Percentiles rank a stretch among this genome's conserved stretches.
These are phyloP conservation scores for Macrophya alboannulata DNA, from an alignment of 2,888 invertebrate genomes.

Conservation along the genomic window DNA sequence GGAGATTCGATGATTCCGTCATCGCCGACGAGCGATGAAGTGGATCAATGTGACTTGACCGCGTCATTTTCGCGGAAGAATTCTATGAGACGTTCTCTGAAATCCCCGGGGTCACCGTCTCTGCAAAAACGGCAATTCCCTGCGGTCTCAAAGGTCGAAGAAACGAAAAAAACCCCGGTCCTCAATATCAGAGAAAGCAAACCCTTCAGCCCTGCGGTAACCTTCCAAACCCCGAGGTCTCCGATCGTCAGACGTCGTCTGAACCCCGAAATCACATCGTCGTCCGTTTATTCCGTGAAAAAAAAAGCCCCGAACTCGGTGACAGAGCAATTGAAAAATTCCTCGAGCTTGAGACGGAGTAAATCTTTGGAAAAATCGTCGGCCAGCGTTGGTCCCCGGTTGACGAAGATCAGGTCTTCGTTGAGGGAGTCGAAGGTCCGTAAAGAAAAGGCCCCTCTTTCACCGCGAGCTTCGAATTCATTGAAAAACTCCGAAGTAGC, in stretches of 20 bases:
- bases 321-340: neutral
- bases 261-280: neutral
- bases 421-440: conserved; percentile 36
- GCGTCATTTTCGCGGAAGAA: neutral
- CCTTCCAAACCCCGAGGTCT: conserved; percentile 8
- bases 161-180: neutral
- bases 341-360: conserved; percentile 29
- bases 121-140: neutral
- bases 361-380: conserved; percentile 46
- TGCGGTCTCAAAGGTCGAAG: neutral
- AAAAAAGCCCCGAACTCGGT: neutral
- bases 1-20: conserved; percentile 27
- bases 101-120: neutral
- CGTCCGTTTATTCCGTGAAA: neutral
- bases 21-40: conserved; percentile 32
- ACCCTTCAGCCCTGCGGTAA: neutral
- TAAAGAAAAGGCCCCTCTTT: conserved; percentile 2
- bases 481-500: conserved; percentile 50
- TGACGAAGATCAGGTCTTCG: conserved; percentile 18
- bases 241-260: conserved; percentile 17
- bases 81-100: neutral
- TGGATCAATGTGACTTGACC: neutral
- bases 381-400: neutral
- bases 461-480: conserved; percentile 8
- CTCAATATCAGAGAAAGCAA: neutral